phyloP scores from a whole-genome alignment of 2,888 invertebrate species.

The Netelia virgata region DNA sequence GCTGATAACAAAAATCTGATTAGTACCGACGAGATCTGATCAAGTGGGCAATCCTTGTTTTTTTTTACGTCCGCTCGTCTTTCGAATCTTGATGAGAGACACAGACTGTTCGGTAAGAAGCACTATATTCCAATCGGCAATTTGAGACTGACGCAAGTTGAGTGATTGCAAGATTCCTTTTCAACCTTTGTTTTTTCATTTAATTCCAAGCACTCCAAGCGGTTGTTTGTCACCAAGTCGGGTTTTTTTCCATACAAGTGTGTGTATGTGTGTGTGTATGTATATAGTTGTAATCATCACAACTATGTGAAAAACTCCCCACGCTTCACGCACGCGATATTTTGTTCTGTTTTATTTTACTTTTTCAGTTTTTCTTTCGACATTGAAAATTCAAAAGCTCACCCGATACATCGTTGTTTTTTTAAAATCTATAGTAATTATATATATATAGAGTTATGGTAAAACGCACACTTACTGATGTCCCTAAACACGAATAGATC shows the following conservation, averaged over 20 bases:
- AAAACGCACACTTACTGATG: conserved; percentile 63
- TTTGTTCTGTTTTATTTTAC: conserved; percentile 17
- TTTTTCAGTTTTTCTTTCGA: conserved; percentile 42
- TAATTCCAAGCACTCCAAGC: conserved; percentile 6
- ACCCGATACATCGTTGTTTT: conserved; percentile 57
- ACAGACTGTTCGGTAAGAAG: conserved; percentile 25
- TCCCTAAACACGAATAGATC: conserved; percentile 55
- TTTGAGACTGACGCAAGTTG: conserved; percentile 17
- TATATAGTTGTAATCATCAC: not conserved
- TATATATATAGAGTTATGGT: conserved; percentile 44
- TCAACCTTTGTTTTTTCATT: not conserved
- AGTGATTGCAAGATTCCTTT: conserved; percentile 9
- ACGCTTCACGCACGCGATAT: conserved; percentile 6
- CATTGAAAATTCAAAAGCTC: conserved; percentile 52
- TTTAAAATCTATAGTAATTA: conserved; percentile 39
- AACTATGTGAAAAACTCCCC: not conserved
- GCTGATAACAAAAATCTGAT: conserved; percentile 29
- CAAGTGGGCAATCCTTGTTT: not conserved
- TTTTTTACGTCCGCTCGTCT: not conserved
- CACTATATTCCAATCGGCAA: conserved; percentile 46
- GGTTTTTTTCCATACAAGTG: conserved; percentile 4
- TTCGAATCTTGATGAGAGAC: not conserved
- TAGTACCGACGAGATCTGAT: not conserved
- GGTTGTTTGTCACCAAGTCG: too few species aligned
- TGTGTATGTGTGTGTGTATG: not conserved